Evolutionary conservation across 2,888 invertebrate species (phyloP), one percentile per base, ranked within the genome.

Genomic region (Cheilosia scutellata): DNA sequence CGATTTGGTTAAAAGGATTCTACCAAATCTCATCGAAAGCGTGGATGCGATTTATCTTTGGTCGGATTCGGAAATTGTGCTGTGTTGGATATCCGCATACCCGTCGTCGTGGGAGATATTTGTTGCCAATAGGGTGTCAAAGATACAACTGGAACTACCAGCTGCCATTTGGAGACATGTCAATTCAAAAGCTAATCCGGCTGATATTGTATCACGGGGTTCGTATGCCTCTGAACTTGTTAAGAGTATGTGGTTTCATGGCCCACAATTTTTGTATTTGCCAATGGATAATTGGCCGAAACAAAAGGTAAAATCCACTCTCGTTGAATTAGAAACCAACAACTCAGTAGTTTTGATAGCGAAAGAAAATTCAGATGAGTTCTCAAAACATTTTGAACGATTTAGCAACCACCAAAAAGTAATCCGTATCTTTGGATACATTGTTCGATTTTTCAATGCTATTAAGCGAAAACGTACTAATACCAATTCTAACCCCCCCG

Each of bases 81-180:
- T 65, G 1, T 51, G 25, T 37, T 65, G 65, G 65, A 65, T 49
- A 4, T 63, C 27, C 9, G 49, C 51, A 5, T 51, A 65, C 25
- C 51, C 63, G 2, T 49, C 63, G 5, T 47, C 47, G n/a, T 63
- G 63, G 63, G 47, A 63, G 0, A 42, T 62, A n/a, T 60, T 60
- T 13, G 60, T 60, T 13, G 60, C 60, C 5, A 60, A 63, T 33
- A 25, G 33, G 49, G 49, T 65, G 9, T 49, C 25, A 49, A 65
- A 33, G 31, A 65, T 65, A 16, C 49, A 65, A 33, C 37, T 51
- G 29, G n/a, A 29, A 5, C 20, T 63, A 13, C 33, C 49, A 16
- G 6, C 31, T 16, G 31, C 63, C 5, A 63, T 6, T n/a, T 65
- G 65, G 27, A 49, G 37, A 7, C 49, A 65, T 25, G 51, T 65